Conservation (phyloP, 1,140 invertebrate genomes). For the Pseudomyrmex sp. region DNA sequence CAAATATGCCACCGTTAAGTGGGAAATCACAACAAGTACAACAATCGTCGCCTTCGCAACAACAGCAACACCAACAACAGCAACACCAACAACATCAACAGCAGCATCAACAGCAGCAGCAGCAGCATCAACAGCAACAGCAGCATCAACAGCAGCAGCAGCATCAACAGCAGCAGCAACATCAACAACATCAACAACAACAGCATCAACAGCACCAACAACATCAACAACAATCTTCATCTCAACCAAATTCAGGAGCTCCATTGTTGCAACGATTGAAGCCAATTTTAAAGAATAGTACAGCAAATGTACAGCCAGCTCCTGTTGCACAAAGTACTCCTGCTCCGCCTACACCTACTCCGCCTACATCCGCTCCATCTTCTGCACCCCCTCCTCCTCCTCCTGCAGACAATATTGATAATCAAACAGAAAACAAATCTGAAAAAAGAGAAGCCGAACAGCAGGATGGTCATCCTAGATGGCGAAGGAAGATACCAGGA, state of each 20-base stretch:
- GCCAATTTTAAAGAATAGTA: conserved; percentile 79
- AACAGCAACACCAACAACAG: conserved; percentile 54
- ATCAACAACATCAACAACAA: conserved; percentile 48
- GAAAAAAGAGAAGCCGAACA: conserved; percentile 71
- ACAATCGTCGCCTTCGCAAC: conserved; percentile 36
- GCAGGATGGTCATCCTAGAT: conserved; percentile 75
- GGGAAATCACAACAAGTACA: conserved; percentile 44
- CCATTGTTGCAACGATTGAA: conserved; percentile 76
- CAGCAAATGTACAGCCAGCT: conserved; percentile 37
- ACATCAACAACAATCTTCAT: not conserved
- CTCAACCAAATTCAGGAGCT: not conserved
- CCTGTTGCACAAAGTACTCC: conserved; percentile 22
- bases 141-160: conserved; percentile 64
- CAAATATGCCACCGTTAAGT: conserved; percentile 29
- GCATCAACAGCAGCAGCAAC: conserved; percentile 49
- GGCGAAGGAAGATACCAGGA: conserved; percentile 80
- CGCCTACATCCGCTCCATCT: conserved; percentile 46
- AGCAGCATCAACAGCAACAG: conserved; percentile 58
- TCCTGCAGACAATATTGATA: conserved; percentile 45
- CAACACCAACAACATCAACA: conserved; percentile 63
- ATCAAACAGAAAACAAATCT: conserved; percentile 27
- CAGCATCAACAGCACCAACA: conserved; percentile 54
- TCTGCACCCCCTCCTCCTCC: conserved; percentile 12
- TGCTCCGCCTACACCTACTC: conserved; percentile 24
- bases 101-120: conserved; percentile 21